Conservation (phyloP, 2,113 vertebrate species). For the Fulmarus glacialis region DNA sequence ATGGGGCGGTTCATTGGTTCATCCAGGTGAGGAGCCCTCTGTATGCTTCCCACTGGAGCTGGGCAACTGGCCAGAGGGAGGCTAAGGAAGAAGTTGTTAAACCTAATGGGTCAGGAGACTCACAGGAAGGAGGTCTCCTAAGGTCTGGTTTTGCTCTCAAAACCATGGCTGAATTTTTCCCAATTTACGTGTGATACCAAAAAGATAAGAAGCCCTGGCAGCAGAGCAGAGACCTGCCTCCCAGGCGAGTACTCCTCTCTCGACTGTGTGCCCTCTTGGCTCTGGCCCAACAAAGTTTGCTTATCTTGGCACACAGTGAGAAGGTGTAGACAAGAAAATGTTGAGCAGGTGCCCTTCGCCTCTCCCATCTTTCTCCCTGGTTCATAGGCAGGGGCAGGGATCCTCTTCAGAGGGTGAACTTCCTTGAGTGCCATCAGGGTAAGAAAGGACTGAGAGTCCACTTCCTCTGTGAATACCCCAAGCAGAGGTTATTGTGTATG, state of each 20-base stretch:
- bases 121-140: background rate
- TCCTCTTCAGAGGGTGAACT: background rate
- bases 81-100: background rate
- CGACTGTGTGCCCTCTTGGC: rapidly evolving
- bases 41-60: background rate
- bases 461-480: background rate
- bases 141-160: background rate
- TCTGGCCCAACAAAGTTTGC: background rate
- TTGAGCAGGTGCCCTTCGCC: background rate
- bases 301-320: background rate
- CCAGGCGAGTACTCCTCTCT: rapidly evolving
- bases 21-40: background rate
- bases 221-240: background rate
- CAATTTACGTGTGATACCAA: background rate
- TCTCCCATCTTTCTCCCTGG: background rate
- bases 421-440: background rate
- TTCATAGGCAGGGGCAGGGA: background rate
- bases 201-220: background rate
- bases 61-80: background rate
- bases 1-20: rapidly evolving
- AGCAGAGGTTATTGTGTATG: background rate
- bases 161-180: background rate
- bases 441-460: background rate
- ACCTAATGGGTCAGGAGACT: background rate
- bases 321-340: background rate